phyloP scores from a whole-genome alignment of 1,140 invertebrate species.

The Trichogramma pretiosum region DNA sequence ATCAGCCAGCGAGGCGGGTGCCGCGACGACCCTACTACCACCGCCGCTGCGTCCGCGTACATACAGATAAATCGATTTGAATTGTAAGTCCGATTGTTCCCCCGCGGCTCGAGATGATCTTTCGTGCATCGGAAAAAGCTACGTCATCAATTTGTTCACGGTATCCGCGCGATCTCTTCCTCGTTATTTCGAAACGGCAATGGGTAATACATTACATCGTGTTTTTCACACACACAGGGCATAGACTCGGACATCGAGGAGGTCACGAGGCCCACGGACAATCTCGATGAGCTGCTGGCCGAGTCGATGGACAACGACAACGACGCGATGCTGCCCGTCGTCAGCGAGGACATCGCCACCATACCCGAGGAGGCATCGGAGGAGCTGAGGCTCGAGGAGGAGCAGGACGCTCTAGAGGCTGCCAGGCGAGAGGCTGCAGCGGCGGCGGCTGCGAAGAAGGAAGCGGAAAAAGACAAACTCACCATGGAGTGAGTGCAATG shows the following conservation, averaged over 20 bases:
- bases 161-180: neutral
- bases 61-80: too few relatives aligned
- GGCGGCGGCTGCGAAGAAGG: conserved; percentile 11
- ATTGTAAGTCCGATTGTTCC: too few relatives aligned
- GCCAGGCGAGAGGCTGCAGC: conserved; percentile 22
- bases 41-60: too few relatives aligned
- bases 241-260: conserved; percentile 83
- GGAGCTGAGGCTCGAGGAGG: conserved; percentile 39
- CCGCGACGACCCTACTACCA: too few relatives aligned
- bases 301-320: conserved; percentile 31
- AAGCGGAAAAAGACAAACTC: conserved; percentile 14
- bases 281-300: conserved; percentile 34
- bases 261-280: conserved; percentile 50
- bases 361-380: conserved; percentile 42
- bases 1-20: too few relatives aligned
- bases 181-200: too few relatives aligned
- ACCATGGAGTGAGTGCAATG: conserved; percentile 17
- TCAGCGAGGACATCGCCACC: conserved; percentile 35
- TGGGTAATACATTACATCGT: too few relatives aligned
- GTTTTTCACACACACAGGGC: conserved; percentile 49
- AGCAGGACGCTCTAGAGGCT: conserved; percentile 31
- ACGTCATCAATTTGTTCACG: neutral
- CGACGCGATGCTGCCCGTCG: conserved; percentile 32
- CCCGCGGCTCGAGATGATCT: too few relatives aligned
- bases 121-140: too few relatives aligned